Base-by-base conservation (phyloP, 53 echinoderm and acorn worm species). In the Paelopatides confundens region DNA sequence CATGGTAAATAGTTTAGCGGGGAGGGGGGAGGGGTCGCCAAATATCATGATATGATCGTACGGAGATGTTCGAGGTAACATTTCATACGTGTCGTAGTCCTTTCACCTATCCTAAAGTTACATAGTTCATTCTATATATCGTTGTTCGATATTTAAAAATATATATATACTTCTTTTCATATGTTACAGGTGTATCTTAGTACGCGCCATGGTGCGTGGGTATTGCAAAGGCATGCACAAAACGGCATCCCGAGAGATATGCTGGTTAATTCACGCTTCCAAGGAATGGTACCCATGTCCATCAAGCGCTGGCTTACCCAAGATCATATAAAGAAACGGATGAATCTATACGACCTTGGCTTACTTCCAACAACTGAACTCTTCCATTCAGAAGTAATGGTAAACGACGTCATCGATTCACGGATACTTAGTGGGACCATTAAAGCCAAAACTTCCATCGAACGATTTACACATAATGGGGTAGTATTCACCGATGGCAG, bases 401-500 rank as follows among this genome's bases (percentile, higher is more conserved):
- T 97, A 0, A 95, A 91, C 63, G 97, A 97, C 58, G 86, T 87
- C 34, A 93, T 97, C 30, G 93, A 90, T 23, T 71, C 87, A 30
- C 90, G 95, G 21, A 94, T 95, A 36, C 58, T 97, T 46, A 92
- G 95, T 63, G 97, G 97, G 14, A 82, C 85, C 5, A 71, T 97
- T 26, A 92, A 95, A 66, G 87, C 93, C 54, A 92, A 92, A 50
- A 77, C 94, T 0, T 92, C 87, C 43, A 77, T 97, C 30, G 92
- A 95, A 52, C 85, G 74, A 27, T 97, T 95, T 66, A 95, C 97
- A 0, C 62, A 71, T 43, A 86, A 81, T 71, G 95, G 93, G 3
- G 92, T 95, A 28, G 93, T 89, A 52, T 95, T 97, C 40, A 83
- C 88, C 10, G 97, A 97, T 65, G 97, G 97, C 1, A 88, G 88